These are phyloP conservation scores for Volucella inanis DNA, from an alignment of 2,888 invertebrate species.

Conservation along the genomic window DNA sequence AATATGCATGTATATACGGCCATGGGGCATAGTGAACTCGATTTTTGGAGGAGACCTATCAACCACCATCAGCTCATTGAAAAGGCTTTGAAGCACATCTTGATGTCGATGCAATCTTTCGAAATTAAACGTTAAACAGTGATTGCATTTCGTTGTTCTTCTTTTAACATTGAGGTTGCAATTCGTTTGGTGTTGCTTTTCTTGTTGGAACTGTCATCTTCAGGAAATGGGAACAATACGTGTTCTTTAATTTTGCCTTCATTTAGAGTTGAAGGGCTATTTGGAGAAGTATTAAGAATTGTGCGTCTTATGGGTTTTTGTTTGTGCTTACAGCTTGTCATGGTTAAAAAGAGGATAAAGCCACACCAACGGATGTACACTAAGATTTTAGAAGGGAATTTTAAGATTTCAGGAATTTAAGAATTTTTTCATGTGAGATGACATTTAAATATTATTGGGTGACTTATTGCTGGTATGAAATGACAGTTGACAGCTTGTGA, in stretches of 20 bases:
- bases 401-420: no score
- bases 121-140: slow-evolving; percentile 52
- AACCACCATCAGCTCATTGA: background rate
- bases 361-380: no score
- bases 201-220: slow-evolving; percentile 17
- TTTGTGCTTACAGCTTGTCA: no score
- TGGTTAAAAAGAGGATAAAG: no score
- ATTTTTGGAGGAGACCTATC: background rate
- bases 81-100: slow-evolving; percentile 5
- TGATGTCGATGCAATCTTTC: slow-evolving; percentile 47
- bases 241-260: slow-evolving; percentile 1
- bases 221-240: background rate
- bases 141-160: slow-evolving; percentile 40
- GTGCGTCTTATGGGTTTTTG: no score
- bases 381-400: no score
- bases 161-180: background rate
- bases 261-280: background rate
- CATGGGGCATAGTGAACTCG: background rate
- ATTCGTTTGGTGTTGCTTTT: slow-evolving; percentile 9
- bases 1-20: background rate
- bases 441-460: no score
- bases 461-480: no score
- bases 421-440: no score
- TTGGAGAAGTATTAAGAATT: background rate
- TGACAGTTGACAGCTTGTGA: no score